phyloP scores from a whole-genome alignment of 2,888 invertebrate species.

The Saturnia pavonia region DNA sequence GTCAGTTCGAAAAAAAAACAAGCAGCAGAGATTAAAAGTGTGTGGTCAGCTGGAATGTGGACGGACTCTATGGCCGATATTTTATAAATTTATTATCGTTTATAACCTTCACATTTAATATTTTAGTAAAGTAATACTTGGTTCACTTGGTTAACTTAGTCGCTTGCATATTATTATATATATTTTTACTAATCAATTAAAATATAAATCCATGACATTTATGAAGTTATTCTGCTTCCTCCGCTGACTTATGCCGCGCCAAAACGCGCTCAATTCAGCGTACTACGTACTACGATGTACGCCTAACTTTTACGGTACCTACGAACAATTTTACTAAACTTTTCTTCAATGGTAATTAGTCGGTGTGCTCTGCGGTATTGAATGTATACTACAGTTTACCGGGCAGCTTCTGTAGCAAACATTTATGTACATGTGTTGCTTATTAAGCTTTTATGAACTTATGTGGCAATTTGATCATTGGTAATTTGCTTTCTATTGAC shows the following conservation, averaged over 20 bases:
- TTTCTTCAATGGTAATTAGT: neutral
- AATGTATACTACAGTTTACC: slow-evolving; percentile 1
- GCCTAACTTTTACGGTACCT: neutral
- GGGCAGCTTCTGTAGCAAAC: neutral
- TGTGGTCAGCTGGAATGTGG: too few species aligned
- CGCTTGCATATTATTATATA: too few species aligned
- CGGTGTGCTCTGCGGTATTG: neutral
- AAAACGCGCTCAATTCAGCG: neutral
- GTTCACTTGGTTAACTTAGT: too few species aligned
- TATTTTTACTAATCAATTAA: too few species aligned
- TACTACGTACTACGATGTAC: neutral
- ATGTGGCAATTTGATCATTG: neutral
- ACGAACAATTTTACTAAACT: slow-evolving; percentile 5
- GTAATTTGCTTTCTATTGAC: neutral
- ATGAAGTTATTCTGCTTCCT: neutral
- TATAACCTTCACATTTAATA: too few species aligned
- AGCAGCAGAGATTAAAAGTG: too few species aligned
- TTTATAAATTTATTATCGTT: too few species aligned
- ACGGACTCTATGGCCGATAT: too few species aligned
- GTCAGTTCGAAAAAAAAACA: too few species aligned
- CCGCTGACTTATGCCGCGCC: neutral
- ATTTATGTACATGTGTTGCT: neutral
- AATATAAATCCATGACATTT: too few species aligned
- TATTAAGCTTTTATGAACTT: slow-evolving; percentile 1
- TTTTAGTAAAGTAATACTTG: too few species aligned